These are phyloP conservation scores for Tamias sibiricus DNA, from an alignment of 2,113 vertebrate genomes.

Conservation along the genomic window DNA sequence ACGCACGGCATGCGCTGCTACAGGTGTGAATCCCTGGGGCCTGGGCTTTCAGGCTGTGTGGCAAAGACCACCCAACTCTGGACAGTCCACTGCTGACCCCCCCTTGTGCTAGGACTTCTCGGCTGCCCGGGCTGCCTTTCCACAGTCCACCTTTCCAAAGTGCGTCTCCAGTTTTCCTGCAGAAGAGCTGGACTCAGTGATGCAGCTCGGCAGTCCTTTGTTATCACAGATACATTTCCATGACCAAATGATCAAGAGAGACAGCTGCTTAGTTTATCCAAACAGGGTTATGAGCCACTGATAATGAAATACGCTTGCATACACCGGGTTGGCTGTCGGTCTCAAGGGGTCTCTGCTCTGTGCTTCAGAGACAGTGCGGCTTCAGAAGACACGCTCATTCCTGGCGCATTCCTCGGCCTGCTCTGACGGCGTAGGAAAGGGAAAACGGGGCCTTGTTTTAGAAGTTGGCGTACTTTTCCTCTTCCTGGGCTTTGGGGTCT, in stretches of 20 bases:
- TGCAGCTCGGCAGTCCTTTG: conserved; percentile 66
- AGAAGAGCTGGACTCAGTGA: conserved; percentile 68
- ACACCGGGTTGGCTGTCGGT: conserved; percentile 51
- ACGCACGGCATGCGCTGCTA: background rate
- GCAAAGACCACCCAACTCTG: background rate
- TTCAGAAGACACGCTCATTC: conserved; percentile 50
- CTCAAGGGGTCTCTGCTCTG: background rate
- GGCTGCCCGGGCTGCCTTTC: background rate
- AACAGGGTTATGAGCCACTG: conserved; percentile 81
- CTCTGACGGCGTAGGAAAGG: conserved; percentile 4
- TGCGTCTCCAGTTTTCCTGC: conserved; percentile 37
- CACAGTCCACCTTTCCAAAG: conserved; percentile 36
- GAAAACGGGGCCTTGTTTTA: background rate
- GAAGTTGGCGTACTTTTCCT: background rate
- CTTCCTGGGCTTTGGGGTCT: background rate
- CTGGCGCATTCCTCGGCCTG: conserved; percentile 35
- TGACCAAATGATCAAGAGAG: conserved; percentile 73
- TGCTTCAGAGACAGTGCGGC: background rate
- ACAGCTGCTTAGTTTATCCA: conserved; percentile 75
- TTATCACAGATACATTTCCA: conserved; percentile 75
- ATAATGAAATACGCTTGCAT: conserved; percentile 86
- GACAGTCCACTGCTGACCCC: conserved; percentile 24
- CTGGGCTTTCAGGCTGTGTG: accelerated
- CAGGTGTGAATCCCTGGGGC: conserved; percentile 59
- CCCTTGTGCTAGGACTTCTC: background rate